Conservation (phyloP, 2,113 vertebrate species). For the Muntiacus muntjak region DNA sequence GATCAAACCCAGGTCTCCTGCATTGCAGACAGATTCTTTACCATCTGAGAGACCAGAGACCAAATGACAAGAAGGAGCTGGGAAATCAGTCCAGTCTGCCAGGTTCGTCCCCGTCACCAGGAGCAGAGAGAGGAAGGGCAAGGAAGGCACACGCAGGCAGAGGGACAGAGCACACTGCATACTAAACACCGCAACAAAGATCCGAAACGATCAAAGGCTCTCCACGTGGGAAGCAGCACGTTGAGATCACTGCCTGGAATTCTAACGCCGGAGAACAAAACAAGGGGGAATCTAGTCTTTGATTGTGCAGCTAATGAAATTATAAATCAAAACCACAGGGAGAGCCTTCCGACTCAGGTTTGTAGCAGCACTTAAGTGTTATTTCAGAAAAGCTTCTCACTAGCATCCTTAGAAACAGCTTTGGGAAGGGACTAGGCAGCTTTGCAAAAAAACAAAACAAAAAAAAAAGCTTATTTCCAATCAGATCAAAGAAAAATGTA, state of each 20-base stretch:
- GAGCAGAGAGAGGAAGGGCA: background rate
- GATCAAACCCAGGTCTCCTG: background rate
- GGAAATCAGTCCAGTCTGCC: background rate
- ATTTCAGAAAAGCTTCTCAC: background rate
- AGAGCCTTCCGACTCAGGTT: background rate
- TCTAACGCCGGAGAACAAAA: conserved; percentile 35
- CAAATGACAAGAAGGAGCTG: background rate
- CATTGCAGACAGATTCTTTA: background rate
- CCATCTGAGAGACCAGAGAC: background rate
- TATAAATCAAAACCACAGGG: conserved; percentile 52
- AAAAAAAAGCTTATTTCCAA: background rate
- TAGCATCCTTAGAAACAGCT: background rate
- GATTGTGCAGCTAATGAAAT: conserved; percentile 48
- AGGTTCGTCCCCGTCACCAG: background rate
- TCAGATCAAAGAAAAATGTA: background rate
- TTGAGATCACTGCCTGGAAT: background rate
- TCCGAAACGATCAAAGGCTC: background rate
- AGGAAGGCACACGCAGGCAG: background rate
- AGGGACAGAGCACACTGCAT: background rate
- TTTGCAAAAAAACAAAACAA: background rate
- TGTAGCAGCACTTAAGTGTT: background rate
- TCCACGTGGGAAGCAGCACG: background rate
- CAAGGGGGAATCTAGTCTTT: background rate
- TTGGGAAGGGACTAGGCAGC: background rate
- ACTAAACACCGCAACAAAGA: background rate